A percentile compares a stretch with the other conserved stretches of the same genome.
Conservation (phyloP, 2,797 vertebrate genomes). For the Platyrinchus mystaceus region DNA sequence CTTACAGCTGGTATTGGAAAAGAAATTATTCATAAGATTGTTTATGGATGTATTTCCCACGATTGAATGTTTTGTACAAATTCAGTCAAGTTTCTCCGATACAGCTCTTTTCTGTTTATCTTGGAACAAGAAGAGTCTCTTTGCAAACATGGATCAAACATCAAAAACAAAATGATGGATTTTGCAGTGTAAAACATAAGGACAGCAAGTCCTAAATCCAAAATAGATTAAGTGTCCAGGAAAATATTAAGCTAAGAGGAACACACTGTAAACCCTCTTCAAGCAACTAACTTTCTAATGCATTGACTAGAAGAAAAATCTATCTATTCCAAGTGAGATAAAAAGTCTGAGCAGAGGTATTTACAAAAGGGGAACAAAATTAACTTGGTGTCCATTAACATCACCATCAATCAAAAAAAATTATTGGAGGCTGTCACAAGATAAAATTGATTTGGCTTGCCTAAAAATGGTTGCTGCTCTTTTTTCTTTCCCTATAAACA, state of each 20-base stretch:
- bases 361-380: neutral
- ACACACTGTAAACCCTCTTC: neutral
- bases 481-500: neutral
- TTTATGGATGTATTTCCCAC: neutral
- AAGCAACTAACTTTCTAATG: neutral
- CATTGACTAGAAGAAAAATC: neutral
- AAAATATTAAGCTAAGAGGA: neutral
- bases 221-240: neutral
- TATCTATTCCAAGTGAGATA: neutral
- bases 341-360: neutral
- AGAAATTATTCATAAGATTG: neutral
- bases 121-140: neutral
- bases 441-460: neutral
- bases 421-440: neutral
- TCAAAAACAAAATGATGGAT: neutral
- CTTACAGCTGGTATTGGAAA: neutral
- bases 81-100: neutral
- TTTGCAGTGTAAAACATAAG: neutral
- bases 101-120: neutral
- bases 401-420: neutral
- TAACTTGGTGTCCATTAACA: neutral
- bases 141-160: neutral
- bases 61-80: neutral
- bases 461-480: neutral
- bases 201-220: neutral